Conservation (phyloP, 2,888 invertebrate species). For the Ectropis crepuscularia region DNA sequence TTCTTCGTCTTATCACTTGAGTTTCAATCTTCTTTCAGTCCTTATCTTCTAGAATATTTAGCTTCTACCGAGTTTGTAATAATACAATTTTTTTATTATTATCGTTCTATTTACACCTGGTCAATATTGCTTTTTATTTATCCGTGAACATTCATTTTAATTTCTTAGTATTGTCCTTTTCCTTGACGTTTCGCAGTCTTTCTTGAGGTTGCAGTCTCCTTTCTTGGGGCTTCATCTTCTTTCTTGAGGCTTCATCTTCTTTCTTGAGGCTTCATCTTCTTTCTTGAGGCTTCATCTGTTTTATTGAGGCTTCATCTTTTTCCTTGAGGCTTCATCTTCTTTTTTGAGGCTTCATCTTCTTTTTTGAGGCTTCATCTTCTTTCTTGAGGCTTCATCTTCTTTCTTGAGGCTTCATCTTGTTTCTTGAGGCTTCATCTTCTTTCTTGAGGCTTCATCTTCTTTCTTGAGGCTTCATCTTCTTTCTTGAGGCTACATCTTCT, state of each 20-base stretch:
- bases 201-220: constrained; percentile 12
- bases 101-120: no score
- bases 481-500: constrained; percentile 15
- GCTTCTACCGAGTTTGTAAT: no score
- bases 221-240: constrained; percentile 9
- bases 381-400: constrained; percentile 4
- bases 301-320: constrained; percentile 17
- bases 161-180: no score
- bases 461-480: constrained; percentile 10
- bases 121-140: no score
- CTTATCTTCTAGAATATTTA: constrained; percentile 18
- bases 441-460: constrained; percentile 5
- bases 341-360: neutral
- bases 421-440: no score
- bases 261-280: neutral
- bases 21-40: constrained; percentile 12
- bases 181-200: constrained; percentile 12
- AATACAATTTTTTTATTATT: no score
- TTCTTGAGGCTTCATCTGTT: neutral
- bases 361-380: constrained; percentile 7
- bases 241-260: constrained; percentile 9
- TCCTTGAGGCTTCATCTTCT: no score
- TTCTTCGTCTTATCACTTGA: neutral
- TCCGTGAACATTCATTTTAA: no score
- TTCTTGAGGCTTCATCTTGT: neutral